Conservation (phyloP, 2,113 vertebrate species). For the Bubalus kerabau region DNA sequence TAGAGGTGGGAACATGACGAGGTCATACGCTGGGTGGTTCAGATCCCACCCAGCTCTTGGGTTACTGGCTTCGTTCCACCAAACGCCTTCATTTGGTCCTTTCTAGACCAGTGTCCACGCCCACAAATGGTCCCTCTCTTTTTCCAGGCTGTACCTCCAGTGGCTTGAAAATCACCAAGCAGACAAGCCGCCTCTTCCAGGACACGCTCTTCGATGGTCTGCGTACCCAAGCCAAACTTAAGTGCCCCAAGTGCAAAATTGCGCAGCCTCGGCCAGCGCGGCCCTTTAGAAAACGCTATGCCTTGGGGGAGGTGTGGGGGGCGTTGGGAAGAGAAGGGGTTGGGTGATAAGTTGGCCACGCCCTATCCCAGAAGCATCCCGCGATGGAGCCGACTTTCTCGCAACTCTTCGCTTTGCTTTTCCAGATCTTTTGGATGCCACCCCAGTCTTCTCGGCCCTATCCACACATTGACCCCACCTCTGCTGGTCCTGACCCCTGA, state of each 20-base stretch:
- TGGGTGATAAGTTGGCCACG: not conserved
- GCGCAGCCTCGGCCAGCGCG: not conserved
- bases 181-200: not conserved
- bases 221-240: not conserved
- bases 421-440: not conserved
- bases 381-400: accelerated
- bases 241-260: not conserved
- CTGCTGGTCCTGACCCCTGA: not conserved
- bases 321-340: not conserved
- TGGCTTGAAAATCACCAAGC: not conserved
- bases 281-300: not conserved
- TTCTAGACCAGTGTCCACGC: not conserved
- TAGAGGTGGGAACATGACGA: not conserved
- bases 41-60: not conserved
- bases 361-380: accelerated
- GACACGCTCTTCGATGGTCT: not conserved
- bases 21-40: too few relatives aligned
- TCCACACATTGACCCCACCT: not conserved
- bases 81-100: not conserved
- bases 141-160: not conserved
- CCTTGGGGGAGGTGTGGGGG: not conserved
- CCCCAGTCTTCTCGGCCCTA: not conserved
- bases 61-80: not conserved
- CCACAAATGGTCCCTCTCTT: not conserved
- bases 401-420: not conserved